Conservation (phyloP, 2,888 invertebrate species). For the Podabrus alpinus region DNA sequence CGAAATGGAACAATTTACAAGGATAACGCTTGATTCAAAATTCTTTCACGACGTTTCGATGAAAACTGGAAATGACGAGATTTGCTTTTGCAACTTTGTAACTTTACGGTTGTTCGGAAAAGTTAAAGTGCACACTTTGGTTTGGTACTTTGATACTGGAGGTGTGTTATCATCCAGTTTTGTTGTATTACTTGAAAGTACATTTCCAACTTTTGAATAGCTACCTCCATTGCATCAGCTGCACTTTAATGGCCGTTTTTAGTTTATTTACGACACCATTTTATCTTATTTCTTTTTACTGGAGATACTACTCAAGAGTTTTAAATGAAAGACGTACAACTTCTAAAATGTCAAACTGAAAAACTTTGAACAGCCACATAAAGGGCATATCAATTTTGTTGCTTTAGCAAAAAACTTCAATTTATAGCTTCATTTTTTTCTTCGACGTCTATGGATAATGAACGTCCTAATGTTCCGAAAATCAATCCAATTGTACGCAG, state of each 20-base stretch:
- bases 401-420: background rate
- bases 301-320: conserved; percentile 8
- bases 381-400: conserved; percentile 19
- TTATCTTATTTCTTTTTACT: conserved; percentile 5
- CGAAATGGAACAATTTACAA: conserved; percentile 7
- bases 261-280: conserved; percentile 30
- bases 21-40: conserved; percentile 7
- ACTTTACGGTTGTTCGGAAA: conserved; percentile 26
- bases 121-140: conserved; percentile 26
- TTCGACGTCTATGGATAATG: background rate
- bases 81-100: conserved; percentile 18
- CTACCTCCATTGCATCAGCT: conserved; percentile 31
- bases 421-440: background rate
- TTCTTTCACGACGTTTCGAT: background rate
- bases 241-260: conserved; percentile 37
- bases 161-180: conserved; percentile 29
- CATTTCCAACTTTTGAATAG: conserved; percentile 27
- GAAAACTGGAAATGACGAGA: conserved; percentile 4
- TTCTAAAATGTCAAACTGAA: conserved; percentile 12
- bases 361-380: conserved; percentile 22
- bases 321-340: conserved; percentile 19
- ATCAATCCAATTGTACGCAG: background rate
- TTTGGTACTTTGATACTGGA: conserved; percentile 17
- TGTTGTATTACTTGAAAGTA: conserved; percentile 22
- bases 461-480: background rate